Conservation (phyloP, 2,113 vertebrate species). For the Melospiza melodia region DNA sequence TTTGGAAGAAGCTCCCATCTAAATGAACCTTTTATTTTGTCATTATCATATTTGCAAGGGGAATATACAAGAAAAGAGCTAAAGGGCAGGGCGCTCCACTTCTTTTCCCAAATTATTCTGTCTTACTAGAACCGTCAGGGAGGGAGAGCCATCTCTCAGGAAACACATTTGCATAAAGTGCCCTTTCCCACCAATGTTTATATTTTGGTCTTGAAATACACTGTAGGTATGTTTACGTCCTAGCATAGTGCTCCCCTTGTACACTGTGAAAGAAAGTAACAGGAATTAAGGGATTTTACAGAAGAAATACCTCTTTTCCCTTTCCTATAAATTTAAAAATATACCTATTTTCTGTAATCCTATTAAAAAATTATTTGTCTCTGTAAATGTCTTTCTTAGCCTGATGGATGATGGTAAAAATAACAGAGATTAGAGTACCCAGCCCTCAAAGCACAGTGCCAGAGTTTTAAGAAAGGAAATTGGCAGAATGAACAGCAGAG, state of each 20-base stretch:
- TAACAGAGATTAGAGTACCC: not conserved
- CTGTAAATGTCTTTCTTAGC: not conserved
- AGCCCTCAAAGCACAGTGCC: not conserved
- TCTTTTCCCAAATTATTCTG: constrained; percentile 22
- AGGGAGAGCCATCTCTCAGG: constrained; percentile 20
- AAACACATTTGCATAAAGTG: constrained; percentile 25
- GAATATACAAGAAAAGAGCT: not conserved
- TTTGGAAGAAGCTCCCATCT: not conserved
- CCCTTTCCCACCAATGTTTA: not conserved
- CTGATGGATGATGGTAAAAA: not conserved
- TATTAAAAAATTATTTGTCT: not conserved
- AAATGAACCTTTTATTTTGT: constrained; percentile 7
- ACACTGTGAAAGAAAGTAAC: not conserved
- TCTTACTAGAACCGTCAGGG: constrained; percentile 21
- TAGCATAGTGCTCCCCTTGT: not conserved
- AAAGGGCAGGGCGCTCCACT: not conserved
- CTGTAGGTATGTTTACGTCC: not conserved
- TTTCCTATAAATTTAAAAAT: not conserved
- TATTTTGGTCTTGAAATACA: constrained; percentile 15
- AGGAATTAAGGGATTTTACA: not conserved
- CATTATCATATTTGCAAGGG: not conserved
- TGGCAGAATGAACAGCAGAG: not conserved
- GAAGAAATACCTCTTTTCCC: not conserved
- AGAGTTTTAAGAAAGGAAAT: not conserved
- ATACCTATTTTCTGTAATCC: not conserved